Conservation (phyloP, 2,888 invertebrate genomes). For the Nineta flava region DNA sequence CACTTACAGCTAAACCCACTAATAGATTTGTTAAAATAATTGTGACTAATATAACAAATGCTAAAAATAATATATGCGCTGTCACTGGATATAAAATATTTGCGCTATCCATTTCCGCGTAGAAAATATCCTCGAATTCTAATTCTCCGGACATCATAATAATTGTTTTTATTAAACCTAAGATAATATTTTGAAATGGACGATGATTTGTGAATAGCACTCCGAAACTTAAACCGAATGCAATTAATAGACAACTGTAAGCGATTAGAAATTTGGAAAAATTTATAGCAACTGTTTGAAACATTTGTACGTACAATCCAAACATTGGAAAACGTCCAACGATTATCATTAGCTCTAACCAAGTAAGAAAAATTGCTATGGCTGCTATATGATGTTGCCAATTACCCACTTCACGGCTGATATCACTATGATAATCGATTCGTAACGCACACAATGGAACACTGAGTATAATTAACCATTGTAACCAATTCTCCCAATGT, state of each 20-base stretch:
- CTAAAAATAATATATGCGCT: conserved; percentile 57
- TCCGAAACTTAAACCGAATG: conserved; percentile 67
- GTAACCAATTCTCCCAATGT: conserved; percentile 76
- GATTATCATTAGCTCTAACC: conserved; percentile 74
- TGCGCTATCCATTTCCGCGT: conserved; percentile 29
- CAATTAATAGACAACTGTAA: conserved; percentile 63
- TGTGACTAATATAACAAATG: conserved; percentile 64
- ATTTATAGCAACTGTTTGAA: conserved; percentile 67
- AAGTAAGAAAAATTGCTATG: conserved; percentile 60
- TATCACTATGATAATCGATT: conserved; percentile 15
- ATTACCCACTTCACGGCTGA: conserved; percentile 23
- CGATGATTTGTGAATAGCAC: conserved; percentile 64
- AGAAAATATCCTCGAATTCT: conserved; percentile 74
- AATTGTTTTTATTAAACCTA: conserved; percentile 56
- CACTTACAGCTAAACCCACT: conserved; percentile 74
- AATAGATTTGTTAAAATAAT: conserved; percentile 69
- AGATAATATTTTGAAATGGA: conserved; percentile 46
- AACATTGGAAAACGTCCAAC: conserved; percentile 75
- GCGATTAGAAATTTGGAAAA: conserved; percentile 68
- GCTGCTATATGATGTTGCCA: conserved; percentile 76
- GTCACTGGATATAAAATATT: conserved; percentile 50
- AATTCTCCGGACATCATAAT: conserved; percentile 84
- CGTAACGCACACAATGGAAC: conserved; percentile 50
- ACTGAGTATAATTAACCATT: conserved; percentile 58
- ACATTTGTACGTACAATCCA: conserved; percentile 77